These are phyloP conservation scores for Conger conger DNA, from an alignment of 2,113 vertebrate genomes.

Conservation along the genomic window DNA sequence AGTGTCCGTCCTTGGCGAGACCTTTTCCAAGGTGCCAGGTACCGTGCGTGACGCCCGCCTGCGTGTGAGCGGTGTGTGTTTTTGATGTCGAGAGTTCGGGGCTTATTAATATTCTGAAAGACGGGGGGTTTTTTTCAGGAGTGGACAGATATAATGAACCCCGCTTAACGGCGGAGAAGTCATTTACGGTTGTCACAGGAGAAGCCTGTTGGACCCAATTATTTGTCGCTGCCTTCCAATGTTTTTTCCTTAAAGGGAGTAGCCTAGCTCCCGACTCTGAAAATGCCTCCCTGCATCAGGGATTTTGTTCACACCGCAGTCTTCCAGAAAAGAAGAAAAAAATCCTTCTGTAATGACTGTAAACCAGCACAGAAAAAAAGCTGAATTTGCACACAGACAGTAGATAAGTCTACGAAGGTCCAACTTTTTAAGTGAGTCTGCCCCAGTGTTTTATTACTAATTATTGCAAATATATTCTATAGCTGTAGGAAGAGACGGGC, in stretches of 20 bases:
- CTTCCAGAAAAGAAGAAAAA: constrained; percentile 60
- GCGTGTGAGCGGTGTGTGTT: constrained; percentile 47
- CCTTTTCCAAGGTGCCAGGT: constrained; percentile 90
- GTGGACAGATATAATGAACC: constrained; percentile 79
- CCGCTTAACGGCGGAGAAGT: constrained; percentile 76
- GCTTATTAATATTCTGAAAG: constrained; percentile 79
- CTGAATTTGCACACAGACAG: constrained; percentile 6
- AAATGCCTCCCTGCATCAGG: constrained; percentile 67
- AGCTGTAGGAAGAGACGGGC: constrained; percentile 65
- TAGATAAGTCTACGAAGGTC: constrained; percentile 48
- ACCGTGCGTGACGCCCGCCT: constrained; percentile 60
- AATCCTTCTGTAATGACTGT: constrained; percentile 50
- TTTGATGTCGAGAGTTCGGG: constrained; percentile 62
- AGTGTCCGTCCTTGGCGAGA: constrained; percentile 86
- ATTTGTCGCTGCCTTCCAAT: constrained; percentile 75
- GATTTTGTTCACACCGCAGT: constrained; percentile 66
- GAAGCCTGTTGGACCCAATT: constrained; percentile 83
- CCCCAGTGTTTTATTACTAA: constrained; percentile 68
- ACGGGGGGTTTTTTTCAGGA: constrained; percentile 69
- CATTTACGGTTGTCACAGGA: constrained; percentile 80
- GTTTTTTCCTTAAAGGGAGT: constrained; percentile 80
- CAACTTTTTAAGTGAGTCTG: constrained; percentile 60
- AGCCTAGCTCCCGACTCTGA: constrained; percentile 69
- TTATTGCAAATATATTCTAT: constrained; percentile 72
- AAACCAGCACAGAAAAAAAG: constrained; percentile 10